Conservation (phyloP, 92 coral and sea anemone genomes). For the Siderastrea siderea region DNA sequence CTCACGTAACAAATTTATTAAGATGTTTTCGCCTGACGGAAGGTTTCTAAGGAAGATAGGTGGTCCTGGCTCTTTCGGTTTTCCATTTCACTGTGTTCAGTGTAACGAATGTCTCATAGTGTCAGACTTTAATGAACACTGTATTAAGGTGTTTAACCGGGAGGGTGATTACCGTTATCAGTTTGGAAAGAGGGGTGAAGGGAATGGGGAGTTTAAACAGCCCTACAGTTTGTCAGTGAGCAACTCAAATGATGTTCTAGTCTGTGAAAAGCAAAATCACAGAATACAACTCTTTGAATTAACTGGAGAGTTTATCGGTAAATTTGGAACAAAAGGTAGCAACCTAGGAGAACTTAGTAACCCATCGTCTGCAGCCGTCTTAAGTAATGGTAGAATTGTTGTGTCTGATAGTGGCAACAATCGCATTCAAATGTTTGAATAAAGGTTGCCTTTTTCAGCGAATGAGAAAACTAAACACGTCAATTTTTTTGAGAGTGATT, state of each 20-base stretch:
- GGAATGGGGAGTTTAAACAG: conserved; percentile 1
- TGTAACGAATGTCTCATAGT: neutral
- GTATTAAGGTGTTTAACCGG: neutral
- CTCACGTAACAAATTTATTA: conserved; percentile 15
- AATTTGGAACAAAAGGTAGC: conserved; percentile 58
- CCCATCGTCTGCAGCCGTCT: conserved; percentile 76
- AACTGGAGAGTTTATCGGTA: conserved; percentile 4
- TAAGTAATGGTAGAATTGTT: conserved; percentile 79
- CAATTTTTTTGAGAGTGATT: too few relatives aligned
- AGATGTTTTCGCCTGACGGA: conserved; percentile 10
- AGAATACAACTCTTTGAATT: conserved; percentile 25
- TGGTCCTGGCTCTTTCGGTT: neutral
- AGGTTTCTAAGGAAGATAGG: conserved; percentile 22
- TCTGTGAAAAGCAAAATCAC: conserved; percentile 4
- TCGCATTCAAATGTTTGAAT: conserved; percentile 75
- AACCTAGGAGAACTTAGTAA: conserved; percentile 69
- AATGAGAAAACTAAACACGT: too few relatives aligned
- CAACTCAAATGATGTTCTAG: neutral
- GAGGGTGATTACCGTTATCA: neutral
- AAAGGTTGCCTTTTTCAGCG: too few relatives aligned
- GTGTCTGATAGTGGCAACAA: conserved; percentile 78
- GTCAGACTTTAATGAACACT: neutral
- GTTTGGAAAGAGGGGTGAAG: conserved; percentile 17
- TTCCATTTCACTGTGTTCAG: conserved; percentile 9
- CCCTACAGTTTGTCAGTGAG: conserved; percentile 6